Base-by-base conservation (phyloP, 2,888 invertebrate species). In the Tortrix viridana region DNA sequence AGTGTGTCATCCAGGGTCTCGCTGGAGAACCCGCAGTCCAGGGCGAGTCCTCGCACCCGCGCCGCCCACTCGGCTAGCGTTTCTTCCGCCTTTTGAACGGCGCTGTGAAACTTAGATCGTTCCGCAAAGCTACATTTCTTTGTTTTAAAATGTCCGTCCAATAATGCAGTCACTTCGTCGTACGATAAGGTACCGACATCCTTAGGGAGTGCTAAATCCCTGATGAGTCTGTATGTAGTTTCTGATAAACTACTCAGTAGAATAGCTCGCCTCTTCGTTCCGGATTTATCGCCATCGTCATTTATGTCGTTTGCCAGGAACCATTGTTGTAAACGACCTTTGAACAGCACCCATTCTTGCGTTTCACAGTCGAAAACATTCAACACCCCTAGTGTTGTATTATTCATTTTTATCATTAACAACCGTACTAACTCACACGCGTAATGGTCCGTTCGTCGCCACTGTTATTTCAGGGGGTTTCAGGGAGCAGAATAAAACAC, bases 1-100 rank as follows among this genome's bases (percentile, higher is more conserved):
- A 72, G 22, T 3, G 67, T 55, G 46, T 70, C 70, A 0, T 69
- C 65, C 26, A 50, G 71, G 7, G 38, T 61, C 26, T 5, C 4
- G 32, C 20, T 7, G 3, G 43, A 57, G 23, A 71, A 71, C 0
- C 41, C 61, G 22, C 71, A 71, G 9, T 69, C 66, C 2, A 63
- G 26, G 0, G 68, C 48, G 18, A 70, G 18, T 0, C 69, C 65
- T n/a, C 69, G 47, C 0, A 69, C 19, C 4, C 69, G 57, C 6
- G 68, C 67, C 5, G 67, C 64, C 69, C 69, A 69, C 26, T 62
- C 55, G 0, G 48, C 26, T 26, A 60, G 44, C 7, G 43, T 4
- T 26, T 67, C 68, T 3, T 23, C 50, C 12, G 54, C 12, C n/a
- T 47, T 22, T 37, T 67, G 68, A 0, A 18, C 22, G 0, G 68